phyloP scores from a whole-genome alignment of 2,113 vertebrate genomes.

The Neodontobutis hainanensis region DNA sequence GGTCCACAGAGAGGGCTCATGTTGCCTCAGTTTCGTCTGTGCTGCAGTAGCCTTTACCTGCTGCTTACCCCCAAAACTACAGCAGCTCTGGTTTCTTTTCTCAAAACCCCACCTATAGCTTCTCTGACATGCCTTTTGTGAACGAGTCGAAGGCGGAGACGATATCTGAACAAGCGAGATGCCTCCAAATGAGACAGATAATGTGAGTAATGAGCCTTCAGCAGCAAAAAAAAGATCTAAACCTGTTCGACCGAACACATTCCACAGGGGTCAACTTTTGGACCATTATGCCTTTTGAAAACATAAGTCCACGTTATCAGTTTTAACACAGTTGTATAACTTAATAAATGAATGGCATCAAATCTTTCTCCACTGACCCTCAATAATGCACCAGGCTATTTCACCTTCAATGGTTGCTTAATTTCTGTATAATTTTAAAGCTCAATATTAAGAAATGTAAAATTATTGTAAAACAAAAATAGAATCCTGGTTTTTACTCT shows the following conservation, averaged over 20 bases:
- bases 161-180: slow-evolving; percentile 30
- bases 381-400: no score
- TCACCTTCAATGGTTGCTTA: no score
- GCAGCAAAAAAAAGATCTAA: slow-evolving; percentile 19
- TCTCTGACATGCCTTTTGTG: slow-evolving; percentile 30
- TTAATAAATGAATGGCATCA: no score
- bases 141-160: slow-evolving; percentile 33
- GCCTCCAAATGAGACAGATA: slow-evolving; percentile 26
- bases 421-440: no score
- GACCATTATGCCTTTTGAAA: no score
- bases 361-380: no score
- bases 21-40: slow-evolving; percentile 61
- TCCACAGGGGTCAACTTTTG: no score
- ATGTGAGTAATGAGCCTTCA: slow-evolving; percentile 8
- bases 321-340: no score
- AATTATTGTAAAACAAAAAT: no score
- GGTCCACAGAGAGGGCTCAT: slow-evolving; percentile 68
- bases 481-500: no score
- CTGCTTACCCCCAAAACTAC: slow-evolving; percentile 32
- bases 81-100: slow-evolving; percentile 61
- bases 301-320: no score
- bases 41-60: slow-evolving; percentile 29
- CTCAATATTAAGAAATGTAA: no score
- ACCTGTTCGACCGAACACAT: not conserved
- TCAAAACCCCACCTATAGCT: slow-evolving; percentile 55